Evolutionary conservation across 2,888 invertebrate species (phyloP).

Genomic region (Pyrochroa serraticornis): DNA sequence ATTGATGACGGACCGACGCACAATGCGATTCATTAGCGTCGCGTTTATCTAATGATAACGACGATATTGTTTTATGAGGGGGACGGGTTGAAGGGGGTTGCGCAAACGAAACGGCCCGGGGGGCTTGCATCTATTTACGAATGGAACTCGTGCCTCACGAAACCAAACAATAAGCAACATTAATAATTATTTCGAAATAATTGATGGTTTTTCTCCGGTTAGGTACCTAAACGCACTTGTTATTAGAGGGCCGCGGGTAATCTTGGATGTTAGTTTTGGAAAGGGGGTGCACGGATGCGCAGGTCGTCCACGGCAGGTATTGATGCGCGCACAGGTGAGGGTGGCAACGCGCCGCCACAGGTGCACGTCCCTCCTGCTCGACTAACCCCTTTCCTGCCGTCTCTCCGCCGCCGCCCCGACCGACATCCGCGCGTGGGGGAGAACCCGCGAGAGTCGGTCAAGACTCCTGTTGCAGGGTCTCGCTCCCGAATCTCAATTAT

Average conservation of each 20-base stretch:
- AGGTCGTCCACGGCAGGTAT: conserved; percentile 27
- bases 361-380: conserved; percentile 24
- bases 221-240: too few species aligned
- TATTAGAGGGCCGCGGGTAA: background rate
- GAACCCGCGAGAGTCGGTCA: conserved; percentile 1
- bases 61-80: conserved; percentile 19
- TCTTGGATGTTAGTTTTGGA: conserved; percentile 1
- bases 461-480: background rate
- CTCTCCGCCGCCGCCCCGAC: background rate
- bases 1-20: conserved; percentile 18
- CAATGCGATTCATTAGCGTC: conserved; percentile 26
- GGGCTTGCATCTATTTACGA: too few species aligned
- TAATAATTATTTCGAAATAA: too few species aligned
- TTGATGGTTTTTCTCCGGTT: too few species aligned
- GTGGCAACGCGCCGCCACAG: conserved; percentile 30
- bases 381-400: conserved; percentile 24
- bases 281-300: conserved; percentile 22
- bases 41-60: conserved; percentile 19
- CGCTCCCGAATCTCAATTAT: too few species aligned
- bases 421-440: background rate
- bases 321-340: conserved; percentile 33
- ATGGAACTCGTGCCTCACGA: too few species aligned
- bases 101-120: background rate
- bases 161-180: too few species aligned
- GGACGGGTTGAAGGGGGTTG: background rate